Evolutionary conservation across 2,797 vertebrate genomes (phyloP).

Genomic region (Valencia hispanica): DNA sequence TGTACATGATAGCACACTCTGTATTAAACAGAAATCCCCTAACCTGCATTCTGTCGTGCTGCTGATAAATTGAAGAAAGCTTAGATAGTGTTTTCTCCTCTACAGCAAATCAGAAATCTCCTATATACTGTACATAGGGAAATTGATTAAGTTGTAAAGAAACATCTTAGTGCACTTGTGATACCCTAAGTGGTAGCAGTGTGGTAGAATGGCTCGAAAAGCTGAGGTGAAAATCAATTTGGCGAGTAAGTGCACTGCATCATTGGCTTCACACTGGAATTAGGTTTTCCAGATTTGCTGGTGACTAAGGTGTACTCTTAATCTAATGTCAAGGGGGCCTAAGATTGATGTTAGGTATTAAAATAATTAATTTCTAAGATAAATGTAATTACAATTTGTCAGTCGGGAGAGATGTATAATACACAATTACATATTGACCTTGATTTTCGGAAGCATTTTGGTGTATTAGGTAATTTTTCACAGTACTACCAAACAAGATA

Average conservation of each 20-base stretch:
- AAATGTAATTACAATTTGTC: neutral
- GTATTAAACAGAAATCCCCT: neutral
- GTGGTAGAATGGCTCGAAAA: neutral
- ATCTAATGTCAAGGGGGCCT: neutral
- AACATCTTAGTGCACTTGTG: neutral
- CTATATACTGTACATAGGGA: neutral
- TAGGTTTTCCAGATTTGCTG: neutral
- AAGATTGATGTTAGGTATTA: neutral
- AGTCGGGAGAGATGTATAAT: neutral
- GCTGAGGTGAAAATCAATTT: neutral
- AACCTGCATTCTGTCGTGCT: neutral
- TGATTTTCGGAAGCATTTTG: too few species aligned
- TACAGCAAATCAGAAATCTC: neutral
- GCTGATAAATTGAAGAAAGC: neutral
- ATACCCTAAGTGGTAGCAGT: neutral
- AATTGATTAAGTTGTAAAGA: neutral
- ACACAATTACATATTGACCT: neutral
- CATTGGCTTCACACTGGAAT: neutral
- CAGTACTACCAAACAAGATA: neutral
- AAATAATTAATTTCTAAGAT: neutral
- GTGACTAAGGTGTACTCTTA: neutral
- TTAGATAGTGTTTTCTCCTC: neutral
- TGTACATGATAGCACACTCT: neutral
- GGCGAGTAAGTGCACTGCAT: neutral
- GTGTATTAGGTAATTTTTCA: too few species aligned